Base-by-base conservation (phyloP, 2,888 invertebrate genomes). In the Marronus borbonicus region DNA sequence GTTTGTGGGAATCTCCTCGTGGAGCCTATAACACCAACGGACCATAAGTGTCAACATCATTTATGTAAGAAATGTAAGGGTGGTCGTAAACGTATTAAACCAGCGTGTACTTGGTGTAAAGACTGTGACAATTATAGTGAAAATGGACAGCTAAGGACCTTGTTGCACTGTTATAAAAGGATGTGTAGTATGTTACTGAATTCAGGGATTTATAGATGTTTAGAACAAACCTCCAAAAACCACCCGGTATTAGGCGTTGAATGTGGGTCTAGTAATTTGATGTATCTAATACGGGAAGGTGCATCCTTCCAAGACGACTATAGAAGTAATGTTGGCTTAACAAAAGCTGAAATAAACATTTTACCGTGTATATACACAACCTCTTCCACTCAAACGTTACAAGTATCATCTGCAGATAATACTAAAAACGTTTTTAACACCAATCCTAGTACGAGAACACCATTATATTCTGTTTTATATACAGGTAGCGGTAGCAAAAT, bases 121-220 rank as follows among this genome's bases (percentile, higher is more conserved):
- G 95, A 96, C 85, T 95, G 95, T 85, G 93, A 93, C 55, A 93
- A 93, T 81, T 97, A 97, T 87, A 91, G 92, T 75, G 96, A 96
- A 87, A 97, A 97, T 88, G 93, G 93, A 80, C 93, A 95, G 83
- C 89, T 97, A 84, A 92, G 95, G 75, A 94, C 96, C 84, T 90
- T 97, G 62, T 89, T 97, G 78, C 94, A 96, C 87, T 97, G 97
- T 89, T 97, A 97, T 87, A 96, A 96, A 88, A 95, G 95, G 86
- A 90, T 97, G 80, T 97, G 97, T 90, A 93, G 94, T 86, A 96
- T 95, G 88, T 91, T 97, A 84, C 92, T 93, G 84, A 93, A 92
- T 78, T 94, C 95, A 1, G 91, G 92, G 58, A 91, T 95, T 79
- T 96, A 94, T 87, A 92, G 91, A 85, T 91, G 89, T 81, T 88